Evolutionary conservation across 2,888 invertebrate species (phyloP).

Genomic region (Volucella zonaria): DNA sequence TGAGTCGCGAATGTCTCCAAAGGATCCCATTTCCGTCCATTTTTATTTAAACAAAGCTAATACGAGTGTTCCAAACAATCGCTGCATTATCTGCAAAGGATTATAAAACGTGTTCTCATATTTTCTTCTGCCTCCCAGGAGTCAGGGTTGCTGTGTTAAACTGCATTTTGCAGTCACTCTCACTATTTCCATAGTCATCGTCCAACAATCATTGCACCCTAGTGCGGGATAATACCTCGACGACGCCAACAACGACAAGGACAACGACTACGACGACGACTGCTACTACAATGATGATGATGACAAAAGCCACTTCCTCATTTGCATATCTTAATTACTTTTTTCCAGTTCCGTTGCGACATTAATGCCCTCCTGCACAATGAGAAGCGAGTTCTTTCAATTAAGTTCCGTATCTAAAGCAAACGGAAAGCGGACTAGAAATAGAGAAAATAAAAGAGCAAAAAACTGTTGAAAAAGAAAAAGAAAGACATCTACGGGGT

Average conservation of each 20-base stretch:
- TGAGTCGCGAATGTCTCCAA: too few species aligned
- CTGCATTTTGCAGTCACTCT: slow-evolving; percentile 51
- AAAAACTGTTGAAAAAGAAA: slow-evolving; percentile 13
- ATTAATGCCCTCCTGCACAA: slow-evolving; percentile 66
- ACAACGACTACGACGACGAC: not conserved
- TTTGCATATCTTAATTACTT: slow-evolving; percentile 74
- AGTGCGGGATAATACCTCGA: slow-evolving; percentile 33
- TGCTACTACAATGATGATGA: slow-evolving; percentile 36
- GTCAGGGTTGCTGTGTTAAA: slow-evolving; percentile 37
- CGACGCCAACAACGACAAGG: not conserved
- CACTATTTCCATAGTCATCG: slow-evolving; percentile 1
- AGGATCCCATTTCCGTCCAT: not conserved
- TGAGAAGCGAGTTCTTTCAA: slow-evolving; percentile 69
- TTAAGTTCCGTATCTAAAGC: slow-evolving; percentile 68
- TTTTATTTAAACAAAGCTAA: slow-evolving; percentile 29
- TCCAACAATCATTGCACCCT: slow-evolving; percentile 23
- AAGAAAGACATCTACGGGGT: slow-evolving; percentile 47
- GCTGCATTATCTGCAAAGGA: slow-evolving; percentile 46
- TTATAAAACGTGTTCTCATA: slow-evolving; percentile 44
- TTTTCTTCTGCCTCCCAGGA: slow-evolving; percentile 43
- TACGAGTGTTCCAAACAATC: slow-evolving; percentile 47
- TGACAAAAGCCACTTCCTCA: slow-evolving; percentile 73
- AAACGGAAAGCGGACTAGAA: slow-evolving; percentile 27
- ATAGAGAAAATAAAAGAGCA: slow-evolving; percentile 27
- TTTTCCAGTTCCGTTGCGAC: slow-evolving; percentile 71